Evolutionary conservation across 2,888 invertebrate species (phyloP).

Genomic region (Heliconius ismenius): DNA sequence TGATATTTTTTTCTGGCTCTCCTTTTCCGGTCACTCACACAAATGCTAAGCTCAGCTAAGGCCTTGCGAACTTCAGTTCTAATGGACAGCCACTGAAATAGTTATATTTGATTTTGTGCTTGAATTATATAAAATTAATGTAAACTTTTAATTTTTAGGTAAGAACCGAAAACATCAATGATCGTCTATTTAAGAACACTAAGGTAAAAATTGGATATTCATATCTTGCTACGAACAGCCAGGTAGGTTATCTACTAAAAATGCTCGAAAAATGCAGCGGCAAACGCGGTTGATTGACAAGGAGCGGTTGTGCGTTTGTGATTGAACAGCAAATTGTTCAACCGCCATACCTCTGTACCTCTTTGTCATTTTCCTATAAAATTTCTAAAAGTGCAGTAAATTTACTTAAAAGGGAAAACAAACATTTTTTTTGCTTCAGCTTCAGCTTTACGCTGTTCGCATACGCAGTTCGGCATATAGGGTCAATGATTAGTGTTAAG

Average conservation of each 20-base stretch:
- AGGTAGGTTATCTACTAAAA: neutral
- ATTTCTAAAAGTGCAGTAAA: too few relatives aligned
- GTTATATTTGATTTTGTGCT: neutral
- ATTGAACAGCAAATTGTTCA: slow-evolving; percentile 23
- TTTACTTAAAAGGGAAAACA: too few relatives aligned
- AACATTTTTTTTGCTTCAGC: too few relatives aligned
- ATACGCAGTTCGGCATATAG: too few relatives aligned
- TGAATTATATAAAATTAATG: neutral
- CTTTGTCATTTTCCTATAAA: neutral
- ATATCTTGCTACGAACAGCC: neutral
- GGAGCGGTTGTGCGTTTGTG: slow-evolving; percentile 20
- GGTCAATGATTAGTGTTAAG: too few relatives aligned
- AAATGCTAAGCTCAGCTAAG: too few relatives aligned
- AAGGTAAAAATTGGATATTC: neutral
- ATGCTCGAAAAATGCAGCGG: slow-evolving; percentile 5
- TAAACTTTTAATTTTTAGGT: slow-evolving; percentile 5
- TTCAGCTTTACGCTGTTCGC: too few relatives aligned
- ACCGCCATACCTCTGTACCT: neutral
- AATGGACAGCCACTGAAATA: neutral
- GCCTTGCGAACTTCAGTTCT: too few relatives aligned
- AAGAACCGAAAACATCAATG: neutral
- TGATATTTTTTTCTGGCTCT: too few relatives aligned
- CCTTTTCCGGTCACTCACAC: too few relatives aligned
- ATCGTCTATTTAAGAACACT: neutral
- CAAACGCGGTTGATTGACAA: slow-evolving; percentile 27